Evolutionary conservation across 2,113 vertebrate species (phyloP).

Genomic region (Anas platyrhynchos): DNA sequence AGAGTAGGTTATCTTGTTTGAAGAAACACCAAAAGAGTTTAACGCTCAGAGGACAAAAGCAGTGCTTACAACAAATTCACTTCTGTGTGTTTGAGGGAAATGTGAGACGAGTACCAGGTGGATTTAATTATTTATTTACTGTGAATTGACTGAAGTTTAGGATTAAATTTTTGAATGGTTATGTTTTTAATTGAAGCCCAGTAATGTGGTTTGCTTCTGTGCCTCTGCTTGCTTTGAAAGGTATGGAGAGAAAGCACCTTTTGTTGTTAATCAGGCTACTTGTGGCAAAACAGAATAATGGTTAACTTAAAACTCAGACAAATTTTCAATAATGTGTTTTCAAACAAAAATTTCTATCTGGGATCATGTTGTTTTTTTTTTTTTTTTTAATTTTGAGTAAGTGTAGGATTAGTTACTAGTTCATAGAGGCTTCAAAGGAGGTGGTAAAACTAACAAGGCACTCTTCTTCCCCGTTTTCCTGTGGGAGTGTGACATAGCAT

Average conservation of each 20-base stretch:
- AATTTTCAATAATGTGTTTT: neutral
- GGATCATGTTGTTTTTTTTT: no score
- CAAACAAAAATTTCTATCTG: neutral
- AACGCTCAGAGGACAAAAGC: neutral
- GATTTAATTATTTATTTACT: neutral
- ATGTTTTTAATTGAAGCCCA: neutral
- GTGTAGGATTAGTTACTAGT: neutral
- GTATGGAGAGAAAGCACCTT: neutral
- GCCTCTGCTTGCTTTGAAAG: neutral
- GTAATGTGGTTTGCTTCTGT: neutral
- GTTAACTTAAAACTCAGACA: neutral
- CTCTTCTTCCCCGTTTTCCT: neutral
- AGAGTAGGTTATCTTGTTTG: neutral
- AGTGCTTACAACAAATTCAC: neutral
- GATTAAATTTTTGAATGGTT: neutral
- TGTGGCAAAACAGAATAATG: neutral
- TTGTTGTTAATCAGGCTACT: neutral
- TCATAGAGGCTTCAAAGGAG: neutral
- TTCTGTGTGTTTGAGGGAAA: neutral
- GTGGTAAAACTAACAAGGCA: neutral
- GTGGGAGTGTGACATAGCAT: fast-evolving
- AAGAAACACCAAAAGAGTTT: neutral
- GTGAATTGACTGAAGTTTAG: neutral
- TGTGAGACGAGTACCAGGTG: neutral
- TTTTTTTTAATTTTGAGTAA: neutral